Conservation (phyloP, 2,797 vertebrate genomes). For the Eospalax fontanierii region DNA sequence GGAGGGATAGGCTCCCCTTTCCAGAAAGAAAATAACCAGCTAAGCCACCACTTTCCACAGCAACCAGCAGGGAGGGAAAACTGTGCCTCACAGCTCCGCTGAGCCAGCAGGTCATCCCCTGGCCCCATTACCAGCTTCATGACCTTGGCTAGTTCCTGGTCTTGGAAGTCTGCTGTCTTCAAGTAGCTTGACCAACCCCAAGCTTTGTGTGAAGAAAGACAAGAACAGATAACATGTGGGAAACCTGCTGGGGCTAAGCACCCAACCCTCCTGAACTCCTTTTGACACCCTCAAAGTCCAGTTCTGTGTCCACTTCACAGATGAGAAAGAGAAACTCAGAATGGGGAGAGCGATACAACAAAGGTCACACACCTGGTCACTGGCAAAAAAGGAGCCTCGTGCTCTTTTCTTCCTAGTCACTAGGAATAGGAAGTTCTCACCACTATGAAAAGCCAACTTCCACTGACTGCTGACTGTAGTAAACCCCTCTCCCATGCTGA, state of each 20-base stretch:
- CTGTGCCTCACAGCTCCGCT: constrained; percentile 68
- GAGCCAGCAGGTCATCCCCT: constrained; percentile 71
- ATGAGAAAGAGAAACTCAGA: constrained; percentile 46
- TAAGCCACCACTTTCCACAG: constrained; percentile 67
- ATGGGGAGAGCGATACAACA: neutral
- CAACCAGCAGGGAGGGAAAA: constrained; percentile 24
- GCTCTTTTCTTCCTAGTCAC: neutral
- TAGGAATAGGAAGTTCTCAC: neutral
- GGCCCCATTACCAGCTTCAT: constrained; percentile 47
- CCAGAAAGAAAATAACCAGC: constrained; percentile 56
- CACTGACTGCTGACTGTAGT: neutral
- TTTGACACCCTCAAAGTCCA: neutral
- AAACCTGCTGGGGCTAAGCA: constrained; percentile 37
- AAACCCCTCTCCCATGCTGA: neutral
- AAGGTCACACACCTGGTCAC: constrained; percentile 13
- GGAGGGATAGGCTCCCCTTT: constrained; percentile 66
- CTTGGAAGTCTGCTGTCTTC: neutral
- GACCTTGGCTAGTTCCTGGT: constrained; percentile 65
- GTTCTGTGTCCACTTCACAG: constrained; percentile 62
- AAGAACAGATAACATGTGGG: neutral
- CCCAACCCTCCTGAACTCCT: neutral
- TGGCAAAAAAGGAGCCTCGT: neutral
- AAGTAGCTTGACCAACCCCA: neutral
- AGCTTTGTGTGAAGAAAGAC: constrained; percentile 1
- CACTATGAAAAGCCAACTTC: neutral